Evolutionary conservation across 2,797 vertebrate genomes (phyloP).

Genomic region (Eurystomus glaucurus): DNA sequence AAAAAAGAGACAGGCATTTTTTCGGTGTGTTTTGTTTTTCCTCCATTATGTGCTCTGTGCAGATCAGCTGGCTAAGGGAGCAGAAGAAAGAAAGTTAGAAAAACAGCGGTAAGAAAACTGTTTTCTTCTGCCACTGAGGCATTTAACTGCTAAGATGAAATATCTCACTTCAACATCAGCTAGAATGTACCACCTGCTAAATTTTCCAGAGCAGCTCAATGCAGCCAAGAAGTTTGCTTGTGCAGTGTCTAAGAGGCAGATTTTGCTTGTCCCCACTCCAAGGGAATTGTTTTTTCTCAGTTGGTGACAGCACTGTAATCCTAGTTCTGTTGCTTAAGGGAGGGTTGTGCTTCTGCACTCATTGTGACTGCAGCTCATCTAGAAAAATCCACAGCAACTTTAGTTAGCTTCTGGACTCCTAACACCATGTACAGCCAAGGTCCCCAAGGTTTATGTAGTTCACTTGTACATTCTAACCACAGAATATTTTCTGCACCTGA

Average conservation of each 20-base stretch:
- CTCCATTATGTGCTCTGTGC: not conserved
- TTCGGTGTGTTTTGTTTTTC: not conserved
- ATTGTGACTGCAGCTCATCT: not conserved
- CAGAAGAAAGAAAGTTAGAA: not conserved
- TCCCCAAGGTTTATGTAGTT: not conserved
- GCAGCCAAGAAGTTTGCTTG: not conserved
- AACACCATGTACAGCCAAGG: not conserved
- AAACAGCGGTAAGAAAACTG: not conserved
- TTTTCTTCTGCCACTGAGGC: not conserved
- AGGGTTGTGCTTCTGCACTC: not conserved
- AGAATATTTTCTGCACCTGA: conserved; percentile 14
- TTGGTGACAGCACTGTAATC: not conserved
- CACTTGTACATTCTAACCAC: not conserved
- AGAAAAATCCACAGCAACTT: not conserved
- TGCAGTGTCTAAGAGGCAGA: not conserved
- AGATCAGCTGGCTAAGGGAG: not conserved
- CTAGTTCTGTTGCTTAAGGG: not conserved
- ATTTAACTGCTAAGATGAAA: not conserved
- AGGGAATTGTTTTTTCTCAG: not conserved
- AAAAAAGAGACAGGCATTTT: not conserved
- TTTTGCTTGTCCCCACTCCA: not conserved
- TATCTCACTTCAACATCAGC: not conserved
- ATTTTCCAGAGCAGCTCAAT: not conserved
- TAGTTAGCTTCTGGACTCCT: not conserved
- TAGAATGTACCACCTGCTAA: not conserved